Conservation (phyloP, 2,888 invertebrate genomes). For the Hartigia nigra region DNA sequence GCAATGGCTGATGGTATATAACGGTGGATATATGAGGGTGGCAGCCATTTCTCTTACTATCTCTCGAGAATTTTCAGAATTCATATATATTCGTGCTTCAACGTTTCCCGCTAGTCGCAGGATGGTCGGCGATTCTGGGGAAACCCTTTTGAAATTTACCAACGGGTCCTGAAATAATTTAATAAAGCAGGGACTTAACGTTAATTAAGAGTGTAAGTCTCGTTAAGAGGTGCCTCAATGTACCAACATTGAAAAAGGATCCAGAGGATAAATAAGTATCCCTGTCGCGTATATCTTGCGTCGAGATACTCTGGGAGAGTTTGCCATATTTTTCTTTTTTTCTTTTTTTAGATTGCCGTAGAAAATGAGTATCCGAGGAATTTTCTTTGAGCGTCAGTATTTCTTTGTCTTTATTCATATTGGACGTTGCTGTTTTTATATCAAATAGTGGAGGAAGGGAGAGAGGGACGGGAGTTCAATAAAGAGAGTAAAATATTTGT, state of each 20-base stretch:
- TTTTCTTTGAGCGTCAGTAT: background rate
- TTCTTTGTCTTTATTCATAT: background rate
- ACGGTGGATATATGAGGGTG: background rate
- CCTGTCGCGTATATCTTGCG: background rate
- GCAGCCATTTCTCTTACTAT: background rate
- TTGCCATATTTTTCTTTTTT: background rate
- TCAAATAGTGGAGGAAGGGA: background rate
- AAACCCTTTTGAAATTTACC: background rate
- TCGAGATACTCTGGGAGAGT: background rate
- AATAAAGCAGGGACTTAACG: background rate
- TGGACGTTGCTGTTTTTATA: background rate
- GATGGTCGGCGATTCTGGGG: background rate
- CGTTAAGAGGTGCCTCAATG: background rate
- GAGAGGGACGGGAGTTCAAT: no score
- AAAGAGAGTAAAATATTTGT: background rate
- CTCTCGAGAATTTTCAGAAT: background rate
- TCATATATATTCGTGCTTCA: background rate
- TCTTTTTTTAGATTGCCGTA: no score
- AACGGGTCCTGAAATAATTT: background rate
- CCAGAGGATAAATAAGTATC: background rate
- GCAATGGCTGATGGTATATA: background rate
- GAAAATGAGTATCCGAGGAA: background rate
- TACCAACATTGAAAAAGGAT: background rate
- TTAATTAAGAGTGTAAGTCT: background rate
- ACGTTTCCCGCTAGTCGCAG: background rate